Evolutionary conservation across 1,140 invertebrate species (phyloP).

Genomic region (Drosophila suzukii): DNA sequence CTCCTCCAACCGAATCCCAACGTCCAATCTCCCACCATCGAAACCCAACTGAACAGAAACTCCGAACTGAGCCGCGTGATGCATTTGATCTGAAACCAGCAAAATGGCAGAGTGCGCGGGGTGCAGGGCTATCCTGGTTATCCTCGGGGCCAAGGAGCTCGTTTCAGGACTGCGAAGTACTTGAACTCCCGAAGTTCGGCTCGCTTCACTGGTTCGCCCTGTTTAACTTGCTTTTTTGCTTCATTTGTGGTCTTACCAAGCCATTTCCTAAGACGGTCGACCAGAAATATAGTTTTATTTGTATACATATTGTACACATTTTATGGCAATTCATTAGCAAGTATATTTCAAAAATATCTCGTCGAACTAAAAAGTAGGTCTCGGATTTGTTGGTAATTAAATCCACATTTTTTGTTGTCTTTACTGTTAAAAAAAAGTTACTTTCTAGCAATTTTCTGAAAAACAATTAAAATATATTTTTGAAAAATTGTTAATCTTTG

Average conservation of each 20-base stretch:
- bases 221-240: conserved; percentile 15
- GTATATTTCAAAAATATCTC: too few relatives aligned
- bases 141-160: conserved; percentile 7
- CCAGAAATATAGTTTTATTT: too few relatives aligned
- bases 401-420: too few relatives aligned
- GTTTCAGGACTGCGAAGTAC: conserved; percentile 24
- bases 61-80: conserved; percentile 51
- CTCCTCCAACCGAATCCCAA: not conserved
- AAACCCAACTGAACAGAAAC: conserved; percentile 27
- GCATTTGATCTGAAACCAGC: conserved; percentile 71
- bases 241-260: conserved; percentile 10
- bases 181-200: conserved; percentile 14
- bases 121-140: not conserved
- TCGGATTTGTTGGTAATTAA: too few relatives aligned
- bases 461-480: too few relatives aligned
- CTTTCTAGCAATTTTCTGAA: too few relatives aligned
- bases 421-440: too few relatives aligned
- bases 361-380: too few relatives aligned
- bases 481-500: too few relatives aligned
- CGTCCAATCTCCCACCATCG: not conserved
- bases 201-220: conserved; percentile 24
- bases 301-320: too few relatives aligned
- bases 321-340: too few relatives aligned
- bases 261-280: not conserved
- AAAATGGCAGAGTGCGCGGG: conserved; percentile 52